Evolutionary conservation across 2,797 vertebrate species (phyloP), one percentile per base, ranked within the genome.

Genomic region (Acanthurus tractus): DNA sequence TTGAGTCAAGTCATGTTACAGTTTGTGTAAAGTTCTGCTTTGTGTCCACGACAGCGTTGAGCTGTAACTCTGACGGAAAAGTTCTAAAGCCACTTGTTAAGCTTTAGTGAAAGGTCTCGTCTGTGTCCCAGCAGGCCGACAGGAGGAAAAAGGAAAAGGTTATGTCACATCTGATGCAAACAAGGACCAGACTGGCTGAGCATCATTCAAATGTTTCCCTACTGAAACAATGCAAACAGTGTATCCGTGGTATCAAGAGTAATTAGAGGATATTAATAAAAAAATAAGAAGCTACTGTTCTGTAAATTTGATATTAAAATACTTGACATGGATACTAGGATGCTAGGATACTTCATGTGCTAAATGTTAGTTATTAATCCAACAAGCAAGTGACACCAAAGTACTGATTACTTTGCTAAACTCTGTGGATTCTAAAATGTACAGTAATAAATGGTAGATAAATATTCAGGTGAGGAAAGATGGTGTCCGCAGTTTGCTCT

Each of bases 121-220:
- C 25, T 71, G 42, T 34, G 0, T 11, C 8, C 9, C 29, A 12
- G 14, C n/a, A 52, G 49, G 46, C 13, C n/a, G 49, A n/a, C 48
- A 79, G 57, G 15, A 87, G 77, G 81, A 82, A 85, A 71, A 77
- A 76, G 80, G 80, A 79, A 88, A 79, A 45, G 58, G 56, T 50
- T 0, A 14, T 10, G 29, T 34, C 6, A 79, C 72, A 71, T 84
- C 74, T 68, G 58, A 92, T 84, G 66, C 71, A 71, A 66, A 81
- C 22, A 62, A 81, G 76, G 61, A 62, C 46, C 29, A 71, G 57
- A 67, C 12, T 67, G 3, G 3, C 57, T 6, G 38, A 54, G 8
- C 45, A 49, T 17, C 53, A 83, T 84, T 81, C 67, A 86, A 83
- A 88, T 82, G 45, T 50, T 45, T 66, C 36, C 14, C 63, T 17